These are phyloP conservation scores for Trichopria drosophilae DNA, from an alignment of 2,888 invertebrate species.

Conservation along the genomic window DNA sequence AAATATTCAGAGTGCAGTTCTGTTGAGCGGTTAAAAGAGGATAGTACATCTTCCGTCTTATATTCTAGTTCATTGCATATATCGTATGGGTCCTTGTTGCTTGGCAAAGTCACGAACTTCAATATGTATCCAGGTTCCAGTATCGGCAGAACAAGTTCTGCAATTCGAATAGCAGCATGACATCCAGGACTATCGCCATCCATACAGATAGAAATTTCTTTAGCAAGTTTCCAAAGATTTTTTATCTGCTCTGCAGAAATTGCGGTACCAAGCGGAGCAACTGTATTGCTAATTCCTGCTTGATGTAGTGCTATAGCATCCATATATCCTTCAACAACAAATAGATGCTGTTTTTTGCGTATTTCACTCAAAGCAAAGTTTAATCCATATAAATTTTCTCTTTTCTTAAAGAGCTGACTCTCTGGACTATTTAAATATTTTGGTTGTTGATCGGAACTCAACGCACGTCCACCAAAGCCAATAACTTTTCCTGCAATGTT, in stretches of 20 bases:
- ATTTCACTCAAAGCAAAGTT: constrained; percentile 16
- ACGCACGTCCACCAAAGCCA: constrained; percentile 18
- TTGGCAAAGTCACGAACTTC: constrained; percentile 21
- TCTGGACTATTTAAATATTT: constrained; percentile 18
- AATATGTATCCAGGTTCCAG: constrained; percentile 19
- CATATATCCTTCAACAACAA: constrained; percentile 23
- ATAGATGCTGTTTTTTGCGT: constrained; percentile 15
- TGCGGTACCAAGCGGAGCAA: constrained; percentile 19
- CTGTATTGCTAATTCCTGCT: constrained; percentile 14
- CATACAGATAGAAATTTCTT: constrained; percentile 17
- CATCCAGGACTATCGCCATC: constrained; percentile 18
- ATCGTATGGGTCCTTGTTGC: constrained; percentile 19
- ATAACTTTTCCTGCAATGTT: constrained; percentile 12
- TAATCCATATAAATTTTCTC: constrained; percentile 17
- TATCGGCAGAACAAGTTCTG: constrained; percentile 20
- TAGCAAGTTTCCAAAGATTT: constrained; percentile 17
- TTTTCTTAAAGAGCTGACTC: constrained; percentile 15
- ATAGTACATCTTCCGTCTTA: constrained; percentile 16
- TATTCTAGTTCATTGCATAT: constrained; percentile 19
- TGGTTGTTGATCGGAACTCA: constrained; percentile 13
- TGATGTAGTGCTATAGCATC: constrained; percentile 14
- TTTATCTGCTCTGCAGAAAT: constrained; percentile 19
- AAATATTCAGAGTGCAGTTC: constrained; percentile 20
- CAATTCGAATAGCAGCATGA: constrained; percentile 20
- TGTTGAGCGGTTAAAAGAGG: constrained; percentile 15